Evolutionary conservation across 2,797 vertebrate species (phyloP), one percentile per base, ranked within the genome.

Genomic region (Argentina silus): DNA sequence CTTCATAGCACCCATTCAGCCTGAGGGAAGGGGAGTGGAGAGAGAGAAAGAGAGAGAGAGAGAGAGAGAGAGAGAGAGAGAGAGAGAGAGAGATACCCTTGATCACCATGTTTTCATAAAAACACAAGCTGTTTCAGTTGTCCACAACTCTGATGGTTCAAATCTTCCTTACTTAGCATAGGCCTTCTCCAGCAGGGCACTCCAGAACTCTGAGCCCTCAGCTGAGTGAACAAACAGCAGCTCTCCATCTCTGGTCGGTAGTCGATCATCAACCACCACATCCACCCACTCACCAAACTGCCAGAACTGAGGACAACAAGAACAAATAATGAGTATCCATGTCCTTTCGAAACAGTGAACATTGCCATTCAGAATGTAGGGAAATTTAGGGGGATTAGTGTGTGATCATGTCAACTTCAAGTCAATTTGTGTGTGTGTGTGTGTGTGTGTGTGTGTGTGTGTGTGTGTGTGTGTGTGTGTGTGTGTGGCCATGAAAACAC

Each of bases 141-240:
- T 7, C 47, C 12, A 9, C 47, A 50, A 8, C 8, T 8, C 7
- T 50, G 47, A 50, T 50, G 47, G 47, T 14, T 14, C 47, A 14
- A 50, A 36, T 36, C 95, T 83, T 96, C 95, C 96, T 95, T 90
- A 99, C 98, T 99, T 99, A 84, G 98, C 97, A 0, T 99, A 99
- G 45, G 97, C 98, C 77, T 99, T 99, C 88, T 99, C 98, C 90
- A 99, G 80, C 82, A 99, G 93, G 0, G 96, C 97, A 0, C 97
- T 97, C 98, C 97, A 99, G 93, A 98, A 99, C 90, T 99, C 97
- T 0, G 76, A 89, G 21, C 94, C 92, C 44, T 96, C 94, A 0
- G 77, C 93, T 0, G 95, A 96, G 69, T 95, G 95, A 47, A 96
- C 93, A 0, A 96, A 96, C 61, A 96, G 85, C 75, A 96, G 91